Evolutionary conservation across 2,113 vertebrate genomes (phyloP), one percentile per base, ranked within the genome.

Genomic region (Pelusios castaneus): DNA sequence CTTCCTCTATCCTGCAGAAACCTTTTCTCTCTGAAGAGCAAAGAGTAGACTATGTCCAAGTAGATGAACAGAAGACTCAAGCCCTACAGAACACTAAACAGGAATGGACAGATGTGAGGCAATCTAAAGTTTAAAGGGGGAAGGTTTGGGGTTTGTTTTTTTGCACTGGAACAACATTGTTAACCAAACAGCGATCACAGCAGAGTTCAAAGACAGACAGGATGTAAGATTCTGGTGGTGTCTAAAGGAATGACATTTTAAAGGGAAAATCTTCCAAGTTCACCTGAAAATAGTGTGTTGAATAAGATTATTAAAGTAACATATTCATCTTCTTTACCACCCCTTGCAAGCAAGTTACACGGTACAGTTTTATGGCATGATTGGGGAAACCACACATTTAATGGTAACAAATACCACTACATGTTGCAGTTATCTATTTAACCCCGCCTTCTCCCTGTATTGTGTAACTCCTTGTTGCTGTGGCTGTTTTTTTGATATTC

Each of bases 51-150:
- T 99, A 99, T 3, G 99, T 99, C 83, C 98, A 99, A 91, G 99
- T 99, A 88, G 99, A 99, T 52, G 99, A 99, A 89, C 99, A 99
- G 98, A 99, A 99, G 98, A 99, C 99, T n/a, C 99, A 99, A 92
- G 99, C 99, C 45, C 98, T 99, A 90, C 99, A 99, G 97, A 99
- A 97, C 98, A 99, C 99, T 93, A 99, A 98, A 94, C 98, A 99
- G 97, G 99, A 99, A 97, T 99, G 99, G 99, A 99, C 98, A 49
- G 99, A 99, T 76, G 98, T 99, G 84, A 98, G 99, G 56, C 99
- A 99, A 94, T 99, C 99, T 1, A 99, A 99, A 98, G 98, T 97
- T 45, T 99, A 97, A 99, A 92, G 58, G 29, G 80, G 88, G 80
- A 54, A 54, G 52, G 56, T n/a, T 54, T 63, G 82, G 82, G 56